phyloP scores from a whole-genome alignment of 2,113 vertebrate species.

The Equus przewalskii region DNA sequence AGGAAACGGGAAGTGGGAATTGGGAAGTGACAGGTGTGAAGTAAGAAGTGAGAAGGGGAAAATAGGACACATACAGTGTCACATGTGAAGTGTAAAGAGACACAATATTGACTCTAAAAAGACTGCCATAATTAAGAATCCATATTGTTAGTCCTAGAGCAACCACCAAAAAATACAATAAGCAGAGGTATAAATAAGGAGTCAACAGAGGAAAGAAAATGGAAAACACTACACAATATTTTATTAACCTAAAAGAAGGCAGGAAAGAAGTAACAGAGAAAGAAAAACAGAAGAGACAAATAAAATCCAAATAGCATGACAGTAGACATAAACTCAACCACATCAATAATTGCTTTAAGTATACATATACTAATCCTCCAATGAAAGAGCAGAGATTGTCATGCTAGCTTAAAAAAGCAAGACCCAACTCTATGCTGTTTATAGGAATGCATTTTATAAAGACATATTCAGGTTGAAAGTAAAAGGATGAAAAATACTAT shows the following conservation, averaged over 20 bases:
- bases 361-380: slow-evolving; percentile 28
- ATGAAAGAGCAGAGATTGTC: neutral
- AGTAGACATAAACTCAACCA: slow-evolving; percentile 10
- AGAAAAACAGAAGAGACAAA: slow-evolving; percentile 26
- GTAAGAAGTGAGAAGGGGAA: neutral
- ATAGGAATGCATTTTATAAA: slow-evolving; percentile 49
- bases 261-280: slow-evolving; percentile 1
- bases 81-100: neutral
- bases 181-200: neutral
- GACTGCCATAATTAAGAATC: neutral
- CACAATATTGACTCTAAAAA: neutral
- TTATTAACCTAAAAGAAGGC: slow-evolving; percentile 2
- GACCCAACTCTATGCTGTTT: neutral
- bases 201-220: slow-evolving; percentile 21
- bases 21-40: neutral
- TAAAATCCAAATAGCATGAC: slow-evolving; percentile 22
- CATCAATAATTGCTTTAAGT: slow-evolving; percentile 39
- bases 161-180: slow-evolving; percentile 16
- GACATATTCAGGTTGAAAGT: neutral
- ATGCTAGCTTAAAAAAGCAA: neutral
- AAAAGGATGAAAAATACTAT: neutral
- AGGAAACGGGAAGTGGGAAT: neutral
- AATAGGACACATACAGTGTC: neutral
- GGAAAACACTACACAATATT: slow-evolving; percentile 19
- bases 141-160: neutral